These are phyloP conservation scores for Melipona beecheii DNA, from an alignment of 2,888 invertebrate species.

Conservation along the genomic window DNA sequence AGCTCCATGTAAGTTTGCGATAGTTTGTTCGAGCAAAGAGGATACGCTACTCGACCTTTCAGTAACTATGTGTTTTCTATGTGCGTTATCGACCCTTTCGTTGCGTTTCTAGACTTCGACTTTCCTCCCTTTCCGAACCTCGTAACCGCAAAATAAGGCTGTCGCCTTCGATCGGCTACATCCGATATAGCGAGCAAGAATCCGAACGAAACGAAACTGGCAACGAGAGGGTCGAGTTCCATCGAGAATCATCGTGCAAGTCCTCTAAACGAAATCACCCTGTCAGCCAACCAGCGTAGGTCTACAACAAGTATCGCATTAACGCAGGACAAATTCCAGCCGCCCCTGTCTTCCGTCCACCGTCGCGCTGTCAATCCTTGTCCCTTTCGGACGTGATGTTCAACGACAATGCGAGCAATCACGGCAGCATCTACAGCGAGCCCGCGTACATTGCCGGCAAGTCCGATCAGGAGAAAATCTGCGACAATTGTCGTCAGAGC, in stretches of 20 bases:
- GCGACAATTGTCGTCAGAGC: constrained; percentile 90
- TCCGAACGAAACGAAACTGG: constrained; percentile 9
- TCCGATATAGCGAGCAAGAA: background rate
- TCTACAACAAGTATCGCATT: constrained; percentile 69
- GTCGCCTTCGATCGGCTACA: constrained; percentile 8
- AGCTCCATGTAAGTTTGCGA: constrained; percentile 79
- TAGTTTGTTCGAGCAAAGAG: constrained; percentile 1
- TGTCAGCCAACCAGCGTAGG: constrained; percentile 22
- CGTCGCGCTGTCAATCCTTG: constrained; percentile 89
- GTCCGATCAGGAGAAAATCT: constrained; percentile 89
- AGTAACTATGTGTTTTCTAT: background rate
- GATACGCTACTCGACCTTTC: background rate
- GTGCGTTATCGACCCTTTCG: constrained; percentile 1
- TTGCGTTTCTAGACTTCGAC: constrained; percentile 21
- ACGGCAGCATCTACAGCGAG: constrained; percentile 94
- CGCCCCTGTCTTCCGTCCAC: constrained; percentile 83
- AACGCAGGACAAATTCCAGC: constrained; percentile 79
- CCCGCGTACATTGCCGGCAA: constrained; percentile 88
- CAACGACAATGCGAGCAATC: constrained; percentile 88
- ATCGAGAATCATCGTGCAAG: background rate
- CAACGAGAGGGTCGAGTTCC: constrained; percentile 11
- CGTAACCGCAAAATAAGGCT: constrained; percentile 7
- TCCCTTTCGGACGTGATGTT: constrained; percentile 89
- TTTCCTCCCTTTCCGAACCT: constrained; percentile 6
- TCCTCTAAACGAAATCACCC: background rate